Evolutionary conservation across 1,140 invertebrate genomes (phyloP).

Genomic region (Tetramorium alpestre): DNA sequence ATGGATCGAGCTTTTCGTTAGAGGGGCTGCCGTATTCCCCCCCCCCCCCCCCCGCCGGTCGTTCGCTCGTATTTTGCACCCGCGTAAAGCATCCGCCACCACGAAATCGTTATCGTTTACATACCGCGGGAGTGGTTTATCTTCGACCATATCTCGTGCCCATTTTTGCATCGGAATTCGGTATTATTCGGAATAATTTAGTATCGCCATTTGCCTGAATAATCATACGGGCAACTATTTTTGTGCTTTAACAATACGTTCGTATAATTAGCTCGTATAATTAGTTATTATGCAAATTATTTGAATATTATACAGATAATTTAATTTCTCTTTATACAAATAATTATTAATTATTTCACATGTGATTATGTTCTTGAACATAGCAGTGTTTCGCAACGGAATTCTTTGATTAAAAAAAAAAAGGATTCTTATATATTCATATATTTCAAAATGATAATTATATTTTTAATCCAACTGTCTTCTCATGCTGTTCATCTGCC

Average conservation of each 20-base stretch:
- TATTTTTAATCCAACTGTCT: slow-evolving; percentile 9
- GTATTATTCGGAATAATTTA: slow-evolving; percentile 38
- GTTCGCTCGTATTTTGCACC: slow-evolving; percentile 52
- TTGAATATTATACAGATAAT: not conserved
- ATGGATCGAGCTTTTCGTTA: slow-evolving; percentile 57
- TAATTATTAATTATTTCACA: slow-evolving; percentile 9
- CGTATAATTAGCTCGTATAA: not conserved
- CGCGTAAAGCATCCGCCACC: slow-evolving; percentile 28
- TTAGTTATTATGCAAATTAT: slow-evolving; percentile 16
- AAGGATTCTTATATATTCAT: not conserved
- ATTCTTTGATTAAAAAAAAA: not conserved
- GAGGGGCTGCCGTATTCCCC: slow-evolving; percentile 46
- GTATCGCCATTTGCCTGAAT: not conserved
- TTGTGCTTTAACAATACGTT: not conserved
- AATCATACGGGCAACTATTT: slow-evolving; percentile 15
- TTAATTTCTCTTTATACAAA: not conserved
- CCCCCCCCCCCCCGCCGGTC: slow-evolving; percentile 25
- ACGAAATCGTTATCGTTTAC: slow-evolving; percentile 58
- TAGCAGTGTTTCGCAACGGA: not conserved
- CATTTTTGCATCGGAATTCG: slow-evolving; percentile 20
- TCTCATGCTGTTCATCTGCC: not conserved
- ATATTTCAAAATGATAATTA: slow-evolving; percentile 18
- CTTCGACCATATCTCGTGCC: not conserved
- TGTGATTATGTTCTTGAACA: not conserved
- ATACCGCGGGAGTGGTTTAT: slow-evolving; percentile 37